Evolutionary conservation across 1,140 invertebrate species (phyloP).

Genomic region (Drosophila murphyi): DNA sequence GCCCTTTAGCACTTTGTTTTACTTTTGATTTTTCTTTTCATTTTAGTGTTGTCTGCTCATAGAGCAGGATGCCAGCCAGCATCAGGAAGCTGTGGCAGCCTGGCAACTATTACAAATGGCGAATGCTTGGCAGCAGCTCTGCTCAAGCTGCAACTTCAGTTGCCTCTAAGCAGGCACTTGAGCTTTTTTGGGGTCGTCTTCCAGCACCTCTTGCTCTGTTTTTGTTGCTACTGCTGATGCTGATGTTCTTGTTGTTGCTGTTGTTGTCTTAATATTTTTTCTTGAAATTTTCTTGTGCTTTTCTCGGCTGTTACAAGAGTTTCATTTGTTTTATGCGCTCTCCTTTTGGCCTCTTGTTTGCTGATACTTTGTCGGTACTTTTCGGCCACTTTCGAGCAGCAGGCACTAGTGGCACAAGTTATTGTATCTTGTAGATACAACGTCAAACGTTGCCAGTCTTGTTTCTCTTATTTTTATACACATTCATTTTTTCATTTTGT

Average conservation of each 20-base stretch:
- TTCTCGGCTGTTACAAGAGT: slow-evolving; percentile 75
- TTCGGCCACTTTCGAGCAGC: slow-evolving; percentile 76
- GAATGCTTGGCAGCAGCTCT: slow-evolving; percentile 41
- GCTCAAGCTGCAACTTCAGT: slow-evolving; percentile 15
- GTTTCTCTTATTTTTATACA: slow-evolving; percentile 19
- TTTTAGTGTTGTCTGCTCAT: slow-evolving; percentile 58
- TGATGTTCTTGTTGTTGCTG: slow-evolving; percentile 23
- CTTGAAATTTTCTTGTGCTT: slow-evolving; percentile 81
- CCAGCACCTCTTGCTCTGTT: background rate
- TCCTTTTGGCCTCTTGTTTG: slow-evolving; percentile 72
- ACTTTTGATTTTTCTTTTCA: slow-evolving; percentile 75
- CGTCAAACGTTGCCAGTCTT: slow-evolving; percentile 53
- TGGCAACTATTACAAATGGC: slow-evolving; percentile 79
- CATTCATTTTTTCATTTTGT: slow-evolving; percentile 5
- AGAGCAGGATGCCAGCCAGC: slow-evolving; percentile 19
- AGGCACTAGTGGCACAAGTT: slow-evolving; percentile 74
- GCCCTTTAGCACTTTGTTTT: slow-evolving; percentile 65
- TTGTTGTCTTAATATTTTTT: slow-evolving; percentile 81
- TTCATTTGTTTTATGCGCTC: slow-evolving; percentile 83
- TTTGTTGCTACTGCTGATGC: slow-evolving; percentile 8
- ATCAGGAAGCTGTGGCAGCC: slow-evolving; percentile 47
- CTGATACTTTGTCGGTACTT: slow-evolving; percentile 82
- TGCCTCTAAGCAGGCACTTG: slow-evolving; percentile 55
- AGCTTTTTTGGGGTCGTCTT: slow-evolving; percentile 47
- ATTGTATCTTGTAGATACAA: slow-evolving; percentile 82